phyloP scores from a whole-genome alignment of 2,888 invertebrate species.

The Limnephilus marmoratus region DNA sequence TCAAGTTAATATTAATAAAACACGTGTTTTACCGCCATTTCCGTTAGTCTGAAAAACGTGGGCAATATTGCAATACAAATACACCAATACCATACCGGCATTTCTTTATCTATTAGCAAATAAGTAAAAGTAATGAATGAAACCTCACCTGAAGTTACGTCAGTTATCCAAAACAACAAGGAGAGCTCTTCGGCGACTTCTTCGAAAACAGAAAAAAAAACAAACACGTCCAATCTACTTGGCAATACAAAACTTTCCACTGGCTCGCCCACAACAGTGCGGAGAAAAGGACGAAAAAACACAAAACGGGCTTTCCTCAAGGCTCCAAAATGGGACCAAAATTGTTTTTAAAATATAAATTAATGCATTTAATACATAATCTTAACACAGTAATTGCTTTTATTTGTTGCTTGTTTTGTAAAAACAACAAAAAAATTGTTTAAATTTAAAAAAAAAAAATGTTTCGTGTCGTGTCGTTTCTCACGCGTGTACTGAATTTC shows the following conservation, averaged over 20 bases:
- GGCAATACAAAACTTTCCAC: slow-evolving; percentile 32
- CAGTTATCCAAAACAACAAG: slow-evolving; percentile 29
- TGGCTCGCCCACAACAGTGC: slow-evolving; percentile 29
- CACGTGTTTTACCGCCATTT: not conserved
- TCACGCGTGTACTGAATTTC: slow-evolving; percentile 8
- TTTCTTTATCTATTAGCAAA: not conserved
- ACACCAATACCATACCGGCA: not conserved
- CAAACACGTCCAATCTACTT: slow-evolving; percentile 2
- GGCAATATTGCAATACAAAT: not conserved
- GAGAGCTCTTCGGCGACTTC: not conserved
- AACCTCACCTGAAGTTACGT: slow-evolving; percentile 40
- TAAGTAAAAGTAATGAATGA: slow-evolving; percentile 13
- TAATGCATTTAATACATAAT: not conserved
- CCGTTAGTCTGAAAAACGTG: not conserved
- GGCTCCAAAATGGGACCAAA: not conserved
- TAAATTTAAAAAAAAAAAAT: not conserved
- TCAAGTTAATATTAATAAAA: not conserved
- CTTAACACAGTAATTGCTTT: not conserved
- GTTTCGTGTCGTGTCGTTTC: not conserved
- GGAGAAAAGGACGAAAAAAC: slow-evolving; percentile 13
- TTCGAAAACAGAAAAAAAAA: slow-evolving; percentile 24
- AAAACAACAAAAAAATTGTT: not conserved
- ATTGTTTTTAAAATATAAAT: not conserved
- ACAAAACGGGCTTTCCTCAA: slow-evolving; percentile 14
- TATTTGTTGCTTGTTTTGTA: not conserved